These are phyloP conservation scores for Dendroctonus ponderosae DNA, from an alignment of 1,140 invertebrate genomes.

Conservation along the genomic window DNA sequence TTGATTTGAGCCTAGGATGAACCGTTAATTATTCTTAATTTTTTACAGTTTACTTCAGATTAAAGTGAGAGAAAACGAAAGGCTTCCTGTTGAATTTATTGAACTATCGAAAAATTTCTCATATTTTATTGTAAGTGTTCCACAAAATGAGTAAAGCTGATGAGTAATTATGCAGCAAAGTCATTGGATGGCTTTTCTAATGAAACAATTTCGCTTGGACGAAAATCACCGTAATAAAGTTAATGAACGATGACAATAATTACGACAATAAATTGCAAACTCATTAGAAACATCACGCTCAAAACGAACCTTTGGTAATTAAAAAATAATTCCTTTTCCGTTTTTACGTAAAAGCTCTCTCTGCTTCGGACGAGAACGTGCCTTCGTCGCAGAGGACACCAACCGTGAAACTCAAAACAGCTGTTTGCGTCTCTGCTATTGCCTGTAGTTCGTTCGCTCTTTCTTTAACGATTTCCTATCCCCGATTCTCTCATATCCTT, in stretches of 20 bases:
- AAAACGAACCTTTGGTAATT: constrained; percentile 18
- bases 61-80: too few species aligned
- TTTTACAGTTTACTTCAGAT: too few species aligned
- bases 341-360: constrained; percentile 18
- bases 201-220: constrained; percentile 4
- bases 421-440: constrained; percentile 16
- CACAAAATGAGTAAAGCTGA: too few species aligned
- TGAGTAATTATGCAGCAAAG: too few species aligned
- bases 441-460: background rate
- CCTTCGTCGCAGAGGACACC: constrained; percentile 12
- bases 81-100: too few species aligned
- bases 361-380: constrained; percentile 17
- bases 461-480: too few species aligned
- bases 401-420: constrained; percentile 30
- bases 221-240: constrained; percentile 11
- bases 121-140: too few species aligned
- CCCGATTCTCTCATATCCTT: too few species aligned
- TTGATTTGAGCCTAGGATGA: too few species aligned
- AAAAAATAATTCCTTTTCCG: constrained; percentile 24
- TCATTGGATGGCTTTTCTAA: background rate
- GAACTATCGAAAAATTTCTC: too few species aligned
- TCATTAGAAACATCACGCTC: constrained; percentile 10
- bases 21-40: too few species aligned
- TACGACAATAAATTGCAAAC: constrained; percentile 19
- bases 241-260: constrained; percentile 29